Percentiles rank a stretch among this genome's conserved stretches.
These are phyloP conservation scores for Patiria miniata DNA, from an alignment of 35 echinoderm and acorn worm species.

Conservation along the genomic window DNA sequence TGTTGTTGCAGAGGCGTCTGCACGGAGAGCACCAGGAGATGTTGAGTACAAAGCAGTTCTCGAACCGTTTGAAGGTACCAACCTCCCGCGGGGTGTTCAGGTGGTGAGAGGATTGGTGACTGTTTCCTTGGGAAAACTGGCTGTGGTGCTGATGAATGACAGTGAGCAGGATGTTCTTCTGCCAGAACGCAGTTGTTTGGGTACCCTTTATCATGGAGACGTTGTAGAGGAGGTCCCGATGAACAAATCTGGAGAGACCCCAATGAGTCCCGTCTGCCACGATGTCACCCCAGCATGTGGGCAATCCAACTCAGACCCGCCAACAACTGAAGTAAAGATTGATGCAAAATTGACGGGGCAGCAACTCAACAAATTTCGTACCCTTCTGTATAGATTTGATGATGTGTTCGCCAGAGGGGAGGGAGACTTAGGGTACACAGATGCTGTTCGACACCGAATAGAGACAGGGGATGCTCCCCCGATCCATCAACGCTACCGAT, in stretches of 20 bases:
- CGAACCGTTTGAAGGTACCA: no score
- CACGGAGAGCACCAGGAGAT: neutral
- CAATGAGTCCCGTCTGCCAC: no score
- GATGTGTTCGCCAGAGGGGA: neutral
- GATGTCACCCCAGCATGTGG: no score
- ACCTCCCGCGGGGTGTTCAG: no score
- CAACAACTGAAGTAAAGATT: no score
- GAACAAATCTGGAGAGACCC: no score
- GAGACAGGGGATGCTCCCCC: conserved; percentile 7
- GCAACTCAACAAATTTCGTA: no score
- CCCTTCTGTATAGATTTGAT: neutral
- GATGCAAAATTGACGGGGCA: no score
- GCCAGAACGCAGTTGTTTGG: neutral
- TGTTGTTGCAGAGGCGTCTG: neutral
- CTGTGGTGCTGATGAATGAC: neutral
- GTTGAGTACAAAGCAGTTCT: neutral
- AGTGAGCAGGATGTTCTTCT: neutral
- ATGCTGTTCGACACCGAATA: neutral
- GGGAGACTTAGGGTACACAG: neutral
- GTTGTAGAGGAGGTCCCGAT: neutral
- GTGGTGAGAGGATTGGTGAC: no score
- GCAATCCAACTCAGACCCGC: neutral
- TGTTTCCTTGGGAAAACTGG: no score
- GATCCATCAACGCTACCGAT: conserved; percentile 34
- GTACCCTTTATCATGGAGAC: neutral